These are phyloP conservation scores for Garrulus glandarius DNA, from an alignment of 2,797 vertebrate species.

Conservation along the genomic window DNA sequence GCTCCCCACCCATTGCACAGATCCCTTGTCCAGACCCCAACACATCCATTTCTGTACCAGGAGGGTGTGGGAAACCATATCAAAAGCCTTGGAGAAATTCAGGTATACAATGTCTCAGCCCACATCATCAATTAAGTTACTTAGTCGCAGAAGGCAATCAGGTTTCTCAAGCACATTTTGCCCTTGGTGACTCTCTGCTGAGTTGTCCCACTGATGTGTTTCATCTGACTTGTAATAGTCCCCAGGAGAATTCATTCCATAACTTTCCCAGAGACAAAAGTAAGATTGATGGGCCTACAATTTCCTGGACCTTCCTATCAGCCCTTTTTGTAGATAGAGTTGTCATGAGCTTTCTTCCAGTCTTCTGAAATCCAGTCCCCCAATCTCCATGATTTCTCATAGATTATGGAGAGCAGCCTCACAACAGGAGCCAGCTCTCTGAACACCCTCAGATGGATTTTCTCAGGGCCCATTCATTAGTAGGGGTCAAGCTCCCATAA, in stretches of 20 bases:
- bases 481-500: neutral
- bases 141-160: rapidly evolving
- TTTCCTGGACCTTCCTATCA: neutral
- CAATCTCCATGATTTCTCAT: rapidly evolving
- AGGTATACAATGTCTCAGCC: neutral
- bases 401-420: neutral
- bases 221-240: neutral
- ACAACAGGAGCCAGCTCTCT: neutral
- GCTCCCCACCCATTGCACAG: neutral
- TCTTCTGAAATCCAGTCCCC: neutral
- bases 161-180: neutral
- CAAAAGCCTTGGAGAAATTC: neutral
- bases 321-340: neutral
- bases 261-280: neutral
- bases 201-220: neutral
- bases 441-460: neutral
- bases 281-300: neutral
- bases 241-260: neutral
- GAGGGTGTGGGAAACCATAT: neutral
- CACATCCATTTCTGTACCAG: neutral
- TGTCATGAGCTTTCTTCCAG: neutral
- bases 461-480: neutral
- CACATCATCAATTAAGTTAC: neutral
- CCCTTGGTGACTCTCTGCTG: neutral
- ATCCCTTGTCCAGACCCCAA: neutral